phyloP scores from a whole-genome alignment of 2,888 invertebrate species.

The Ryuthela nishihirai region DNA sequence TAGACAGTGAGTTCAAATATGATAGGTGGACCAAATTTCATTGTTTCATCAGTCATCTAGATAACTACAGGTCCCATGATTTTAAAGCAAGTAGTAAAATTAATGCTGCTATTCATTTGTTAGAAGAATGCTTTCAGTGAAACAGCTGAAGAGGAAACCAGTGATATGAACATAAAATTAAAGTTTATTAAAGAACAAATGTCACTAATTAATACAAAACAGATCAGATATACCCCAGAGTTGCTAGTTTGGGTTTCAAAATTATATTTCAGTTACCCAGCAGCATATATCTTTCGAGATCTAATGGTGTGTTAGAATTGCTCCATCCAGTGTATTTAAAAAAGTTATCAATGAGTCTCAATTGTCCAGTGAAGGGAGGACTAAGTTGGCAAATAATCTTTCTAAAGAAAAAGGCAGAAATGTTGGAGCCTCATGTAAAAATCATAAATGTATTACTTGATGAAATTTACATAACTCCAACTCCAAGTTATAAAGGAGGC shows the following conservation, averaged over 20 bases:
- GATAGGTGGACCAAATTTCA: slow-evolving; percentile 1
- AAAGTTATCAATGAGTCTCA: neutral
- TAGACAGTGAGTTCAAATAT: neutral
- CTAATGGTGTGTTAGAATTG: neutral
- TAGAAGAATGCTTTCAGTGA: neutral
- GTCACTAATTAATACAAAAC: neutral
- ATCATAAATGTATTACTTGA: neutral
- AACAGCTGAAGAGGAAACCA: neutral
- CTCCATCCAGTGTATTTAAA: neutral
- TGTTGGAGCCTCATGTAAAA: neutral
- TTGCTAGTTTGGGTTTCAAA: neutral
- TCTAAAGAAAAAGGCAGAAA: neutral
- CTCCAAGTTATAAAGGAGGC: neutral
- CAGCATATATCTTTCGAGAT: neutral
- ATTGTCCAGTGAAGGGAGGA: neutral
- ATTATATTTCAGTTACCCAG: neutral
- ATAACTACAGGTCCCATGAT: no score
- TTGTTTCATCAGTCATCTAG: neutral
- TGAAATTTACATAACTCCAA: slow-evolving; percentile 1
- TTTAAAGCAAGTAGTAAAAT: no score
- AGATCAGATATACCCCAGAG: neutral
- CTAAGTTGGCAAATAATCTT: neutral
- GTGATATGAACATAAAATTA: neutral
- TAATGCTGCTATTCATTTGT: no score
- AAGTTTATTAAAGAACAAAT: neutral